A percentile compares a stretch with the other conserved stretches of the same genome.
Conservation (phyloP, 1,140 invertebrate species). For the Conopomorpha cramerella region DNA sequence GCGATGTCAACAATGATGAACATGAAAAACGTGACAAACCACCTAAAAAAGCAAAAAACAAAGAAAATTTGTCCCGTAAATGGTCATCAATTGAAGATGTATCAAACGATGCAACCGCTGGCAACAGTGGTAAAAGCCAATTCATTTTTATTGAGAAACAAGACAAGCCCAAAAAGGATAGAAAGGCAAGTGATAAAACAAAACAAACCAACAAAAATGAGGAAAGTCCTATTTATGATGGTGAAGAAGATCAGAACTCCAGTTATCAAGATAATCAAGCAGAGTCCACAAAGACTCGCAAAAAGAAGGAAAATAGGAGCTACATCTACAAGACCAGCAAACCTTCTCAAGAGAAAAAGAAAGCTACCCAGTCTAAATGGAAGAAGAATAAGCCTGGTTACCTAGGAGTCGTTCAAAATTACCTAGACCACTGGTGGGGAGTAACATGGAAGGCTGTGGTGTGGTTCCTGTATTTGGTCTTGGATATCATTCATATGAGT, state of each 20-base stretch:
- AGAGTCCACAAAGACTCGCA: conserved; percentile 32
- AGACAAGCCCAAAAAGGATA: conserved; percentile 42
- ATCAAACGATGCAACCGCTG: conserved; percentile 44
- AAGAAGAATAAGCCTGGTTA: conserved; percentile 50
- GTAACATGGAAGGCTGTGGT: conserved; percentile 68
- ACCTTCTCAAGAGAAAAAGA: conserved; percentile 46
- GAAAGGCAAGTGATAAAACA: conserved; percentile 32
- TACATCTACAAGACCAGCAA: conserved; percentile 54
- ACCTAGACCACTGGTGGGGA: conserved; percentile 70
- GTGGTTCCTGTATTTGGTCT: conserved; percentile 79
- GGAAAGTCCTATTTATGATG: conserved; percentile 21
- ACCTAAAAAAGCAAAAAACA: conserved; percentile 53
- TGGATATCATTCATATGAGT: conserved; percentile 77
- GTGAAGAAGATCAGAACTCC: conserved; percentile 29
- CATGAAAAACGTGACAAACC: conserved; percentile 40
- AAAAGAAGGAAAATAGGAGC: conserved; percentile 55
- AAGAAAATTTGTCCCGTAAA: conserved; percentile 57
- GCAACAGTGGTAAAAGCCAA: conserved; percentile 35
- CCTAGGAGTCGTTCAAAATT: conserved; percentile 59
- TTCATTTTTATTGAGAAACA: conserved; percentile 49
- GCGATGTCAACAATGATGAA: conserved; percentile 46
- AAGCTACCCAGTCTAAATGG: conserved; percentile 34
- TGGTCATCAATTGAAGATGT: conserved; percentile 65
- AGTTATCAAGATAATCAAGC: conserved; percentile 34
- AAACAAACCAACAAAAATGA: conserved; percentile 20